phyloP scores from a whole-genome alignment of 2,797 vertebrate species.

The Tympanoctomys barrerae region DNA sequence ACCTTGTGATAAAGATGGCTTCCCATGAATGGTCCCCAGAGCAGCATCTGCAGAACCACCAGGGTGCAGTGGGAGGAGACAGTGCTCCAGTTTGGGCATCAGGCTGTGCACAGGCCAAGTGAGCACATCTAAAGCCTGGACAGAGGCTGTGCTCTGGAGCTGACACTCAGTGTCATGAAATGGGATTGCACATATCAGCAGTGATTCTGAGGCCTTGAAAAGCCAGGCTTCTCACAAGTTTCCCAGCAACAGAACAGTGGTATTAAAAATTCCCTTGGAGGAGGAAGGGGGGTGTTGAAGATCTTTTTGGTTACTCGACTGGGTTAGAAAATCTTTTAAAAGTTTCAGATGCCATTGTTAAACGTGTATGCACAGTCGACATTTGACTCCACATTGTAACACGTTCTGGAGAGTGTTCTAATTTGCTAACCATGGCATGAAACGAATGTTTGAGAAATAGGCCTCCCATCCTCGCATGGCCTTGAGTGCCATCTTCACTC shows the following conservation, averaged over 20 bases:
- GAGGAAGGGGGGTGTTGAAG: neutral
- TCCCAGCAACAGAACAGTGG: neutral
- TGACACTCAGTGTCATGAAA: neutral
- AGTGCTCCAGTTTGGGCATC: neutral
- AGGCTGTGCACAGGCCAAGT: neutral
- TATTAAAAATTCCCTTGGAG: neutral
- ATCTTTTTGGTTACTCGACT: neutral
- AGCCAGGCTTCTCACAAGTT: neutral
- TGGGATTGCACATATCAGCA: neutral
- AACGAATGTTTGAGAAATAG: neutral
- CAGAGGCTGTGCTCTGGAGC: accelerated
- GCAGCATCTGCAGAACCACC: neutral
- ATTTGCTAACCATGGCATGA: neutral
- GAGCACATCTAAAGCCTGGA: too few species aligned
- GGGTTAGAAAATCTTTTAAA: neutral
- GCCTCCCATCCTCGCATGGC: accelerated
- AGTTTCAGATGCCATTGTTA: neutral
- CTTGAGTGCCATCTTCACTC: too few species aligned
- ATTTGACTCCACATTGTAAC: neutral
- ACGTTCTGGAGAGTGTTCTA: neutral
- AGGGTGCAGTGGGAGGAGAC: neutral
- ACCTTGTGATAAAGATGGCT: neutral
- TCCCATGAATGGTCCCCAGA: neutral
- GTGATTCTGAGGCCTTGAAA: neutral
- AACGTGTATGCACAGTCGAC: too few species aligned